Evolutionary conservation across 2,113 vertebrate genomes (phyloP), one percentile per base, ranked within the genome.

Genomic region (Larimichthys polyactis): DNA sequence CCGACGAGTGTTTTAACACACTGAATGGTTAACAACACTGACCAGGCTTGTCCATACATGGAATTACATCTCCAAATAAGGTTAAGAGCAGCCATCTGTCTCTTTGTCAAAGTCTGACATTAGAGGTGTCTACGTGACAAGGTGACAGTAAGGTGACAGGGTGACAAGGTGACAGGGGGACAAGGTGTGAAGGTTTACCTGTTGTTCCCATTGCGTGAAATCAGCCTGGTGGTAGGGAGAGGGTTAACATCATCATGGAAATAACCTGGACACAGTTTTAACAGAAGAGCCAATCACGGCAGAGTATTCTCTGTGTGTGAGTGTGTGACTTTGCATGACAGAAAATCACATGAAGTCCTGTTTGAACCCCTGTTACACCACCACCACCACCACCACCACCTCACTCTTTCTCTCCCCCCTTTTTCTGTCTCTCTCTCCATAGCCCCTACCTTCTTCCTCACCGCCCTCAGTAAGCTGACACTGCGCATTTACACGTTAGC

Each of bases 401-500:
- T 75, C 46, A 43, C 40, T 46, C 87, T 81, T 29, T 83, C 81
- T 11, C 87, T 66, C 52, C 81, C 71, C 86, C 69, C 60, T 51
- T 63, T 82, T 5, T 20, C 22, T 51, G 1, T 22, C 32, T 20
- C 64, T 20, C 64, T 29, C 44, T 19, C 40, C 48, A 12, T 10
- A 22, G 32, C 79, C 60, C 59, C 49, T 49, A 78, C 46, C 0
- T 60, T 58, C 9, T 15, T 9, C 20, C 84, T 80, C 3, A 84
- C 83, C 40, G 48, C 43, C 44, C 86, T 74, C 80, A 71, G 92
- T 96, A 94, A 96, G 94, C 96, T 96, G 96, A 97, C 96, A 94
- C 95, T 96, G 95, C 89, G 93, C 96, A 96, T 96, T 96, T 95
- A 95, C 95, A 94, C 89, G 87, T 96, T 96, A 96, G 95, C 96